A percentile compares a stretch with the other conserved stretches of the same genome.
phyloP scores from a whole-genome alignment of 37 sponge, comb jelly and placozoan species.

The Spongilla lacustris region DNA sequence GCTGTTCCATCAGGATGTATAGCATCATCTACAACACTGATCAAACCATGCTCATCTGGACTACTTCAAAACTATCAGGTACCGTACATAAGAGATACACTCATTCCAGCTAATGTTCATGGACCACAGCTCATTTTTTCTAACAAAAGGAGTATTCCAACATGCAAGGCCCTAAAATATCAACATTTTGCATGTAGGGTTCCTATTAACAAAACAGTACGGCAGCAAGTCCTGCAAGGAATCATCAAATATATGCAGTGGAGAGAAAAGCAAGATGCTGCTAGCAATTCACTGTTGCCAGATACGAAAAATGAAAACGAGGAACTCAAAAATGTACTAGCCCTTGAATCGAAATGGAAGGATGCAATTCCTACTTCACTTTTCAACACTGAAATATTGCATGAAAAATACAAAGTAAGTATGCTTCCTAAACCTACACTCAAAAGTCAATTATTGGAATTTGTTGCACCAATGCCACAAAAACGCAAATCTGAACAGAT shows the following conservation, averaged over 20 bases:
- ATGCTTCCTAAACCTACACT: neutral
- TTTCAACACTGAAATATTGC: neutral
- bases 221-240: neutral
- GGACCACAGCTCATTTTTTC: constrained; percentile 34
- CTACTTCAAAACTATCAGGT: neutral
- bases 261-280: constrained; percentile 23
- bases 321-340: constrained; percentile 23
- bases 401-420: neutral
- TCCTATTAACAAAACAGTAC: neutral
- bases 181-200: constrained; percentile 47
- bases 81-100: constrained; percentile 45
- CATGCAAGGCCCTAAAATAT: constrained; percentile 31
- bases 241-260: constrained; percentile 43
- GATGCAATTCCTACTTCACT: neutral
- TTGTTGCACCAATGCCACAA: neutral
- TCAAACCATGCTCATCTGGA: constrained; percentile 3
- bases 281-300: constrained; percentile 27
- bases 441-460: neutral
- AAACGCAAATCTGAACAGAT: constrained; percentile 3
- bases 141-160: neutral
- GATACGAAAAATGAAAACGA: constrained; percentile 12
- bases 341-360: neutral
- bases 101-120: constrained; percentile 53
- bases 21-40: constrained; percentile 16
- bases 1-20: neutral